Base-by-base conservation (phyloP, 2,113 vertebrate genomes). In the Ceyx melanurus region DNA sequence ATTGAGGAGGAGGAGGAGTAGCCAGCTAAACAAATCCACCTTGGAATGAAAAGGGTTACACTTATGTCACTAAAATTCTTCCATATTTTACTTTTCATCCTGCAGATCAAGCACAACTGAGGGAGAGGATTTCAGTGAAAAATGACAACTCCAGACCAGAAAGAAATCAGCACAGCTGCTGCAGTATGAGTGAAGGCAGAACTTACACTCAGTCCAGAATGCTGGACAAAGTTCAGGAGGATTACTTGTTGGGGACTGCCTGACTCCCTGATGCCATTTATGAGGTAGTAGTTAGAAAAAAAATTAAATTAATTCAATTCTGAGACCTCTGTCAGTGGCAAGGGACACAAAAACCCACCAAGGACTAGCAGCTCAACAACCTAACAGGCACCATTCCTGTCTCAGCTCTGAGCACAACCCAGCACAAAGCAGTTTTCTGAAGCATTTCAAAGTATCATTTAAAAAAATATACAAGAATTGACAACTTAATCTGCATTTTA, bases 401-500 rank as follows among this genome's bases (percentile, higher is more conserved):
- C 28, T 15, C 65, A 65, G 45, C 28, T 80, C 64, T 25, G 19
- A 58, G 45, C 28, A 29, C 16, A 28, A 73, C 10, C 28, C 60
- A 54, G 15, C 7, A 25, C 23, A 23, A 68, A 60, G 11, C 28
- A 43, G 25, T 29, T 78, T 19, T 19, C 22, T 35, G 23, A 45
- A 11, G 5, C 16, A 48, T 57, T 78, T 53, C 0, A 0, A 74
- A 5, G 8, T 10, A 58, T 3, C 4, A 7, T n/a, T 64, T 83
- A 66, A 35, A 2, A 46, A 51, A 28, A 35, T 21, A n/a, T 22
- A 29, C 5, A 15, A 11, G 4, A 64, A 15, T 51, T 57, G 40
- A 43, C 48, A 67, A 40, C 29, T 35, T 50, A 7, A 57, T 17
- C 66, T 61, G 20, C 13, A 28, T 48, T 76, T 40, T 31, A 54